phyloP scores from a whole-genome alignment of 2,888 invertebrate genomes.

The Tortrix viridana region DNA sequence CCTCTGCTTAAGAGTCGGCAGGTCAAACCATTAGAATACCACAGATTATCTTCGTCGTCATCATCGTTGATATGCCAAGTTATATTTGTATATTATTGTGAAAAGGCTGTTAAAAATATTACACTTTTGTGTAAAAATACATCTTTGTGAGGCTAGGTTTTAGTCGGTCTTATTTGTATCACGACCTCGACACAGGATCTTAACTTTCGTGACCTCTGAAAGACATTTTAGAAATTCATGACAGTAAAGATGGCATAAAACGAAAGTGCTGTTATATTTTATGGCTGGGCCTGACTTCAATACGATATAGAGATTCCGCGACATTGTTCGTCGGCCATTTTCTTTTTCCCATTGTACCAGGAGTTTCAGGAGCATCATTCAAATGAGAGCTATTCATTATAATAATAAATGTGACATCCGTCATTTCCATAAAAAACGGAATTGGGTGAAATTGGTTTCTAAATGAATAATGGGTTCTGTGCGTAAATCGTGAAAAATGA shows the following conservation, averaged over 20 bases:
- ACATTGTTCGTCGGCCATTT: conserved; percentile 30
- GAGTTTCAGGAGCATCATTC: conserved; percentile 31
- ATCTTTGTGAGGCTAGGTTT: background rate
- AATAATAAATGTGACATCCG: conserved; percentile 36
- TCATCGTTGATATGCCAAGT: no score
- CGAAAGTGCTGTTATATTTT: conserved; percentile 35
- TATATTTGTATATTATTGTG: no score
- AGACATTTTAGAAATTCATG: conserved; percentile 29
- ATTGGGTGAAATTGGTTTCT: conserved; percentile 13
- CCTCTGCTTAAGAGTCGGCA: no score
- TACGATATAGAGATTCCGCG: conserved; percentile 23
- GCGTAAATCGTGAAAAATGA: no score
- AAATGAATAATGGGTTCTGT: conserved; percentile 29
- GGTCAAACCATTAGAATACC: no score
- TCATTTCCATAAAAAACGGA: conserved; percentile 27
- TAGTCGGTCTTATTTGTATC: no score
- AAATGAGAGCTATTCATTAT: conserved; percentile 31
- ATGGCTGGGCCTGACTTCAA: conserved; percentile 15
- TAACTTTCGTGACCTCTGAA: conserved; percentile 16
- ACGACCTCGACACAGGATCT: conserved; percentile 1
- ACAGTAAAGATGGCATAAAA: conserved; percentile 29
- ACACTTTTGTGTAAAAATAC: background rate
- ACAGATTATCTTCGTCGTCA: no score
- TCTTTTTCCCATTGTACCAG: conserved; percentile 28
- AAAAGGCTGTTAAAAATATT: no score